phyloP scores from a whole-genome alignment of 2,113 vertebrate genomes.

The Boleophthalmus pectinirostris region DNA sequence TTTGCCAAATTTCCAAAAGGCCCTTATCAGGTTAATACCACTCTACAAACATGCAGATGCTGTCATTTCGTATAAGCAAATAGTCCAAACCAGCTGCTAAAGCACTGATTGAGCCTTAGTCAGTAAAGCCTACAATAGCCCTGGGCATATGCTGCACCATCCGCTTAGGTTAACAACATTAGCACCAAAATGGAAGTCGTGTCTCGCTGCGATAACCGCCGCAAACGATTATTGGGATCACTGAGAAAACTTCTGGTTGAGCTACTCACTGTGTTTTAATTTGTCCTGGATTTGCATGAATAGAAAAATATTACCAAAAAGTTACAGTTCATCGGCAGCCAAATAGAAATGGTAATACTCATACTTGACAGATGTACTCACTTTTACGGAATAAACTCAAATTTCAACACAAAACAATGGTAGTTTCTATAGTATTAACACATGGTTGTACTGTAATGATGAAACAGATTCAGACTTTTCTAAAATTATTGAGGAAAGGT shows the following conservation, averaged over 20 bases:
- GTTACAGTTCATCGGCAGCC: background rate
- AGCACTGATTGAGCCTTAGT: constrained; percentile 56
- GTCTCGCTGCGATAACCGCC: constrained; percentile 44
- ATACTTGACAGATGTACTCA: too few species aligned
- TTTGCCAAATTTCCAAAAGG: constrained; percentile 40
- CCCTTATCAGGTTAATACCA: constrained; percentile 10
- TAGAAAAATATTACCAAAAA: constrained; percentile 6
- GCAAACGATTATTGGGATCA: constrained; percentile 39
- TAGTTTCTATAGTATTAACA: too few species aligned
- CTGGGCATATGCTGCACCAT: constrained; percentile 55
- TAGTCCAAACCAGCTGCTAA: constrained; percentile 56
- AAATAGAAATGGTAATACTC: too few species aligned
- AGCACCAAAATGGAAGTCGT: constrained; percentile 46
- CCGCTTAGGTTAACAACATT: constrained; percentile 48
- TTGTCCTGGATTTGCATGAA: constrained; percentile 4
- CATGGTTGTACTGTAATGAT: too few species aligned
- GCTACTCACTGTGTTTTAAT: constrained; percentile 13
- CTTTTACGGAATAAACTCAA: too few species aligned
- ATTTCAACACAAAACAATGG: too few species aligned
- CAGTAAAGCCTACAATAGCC: constrained; percentile 51
- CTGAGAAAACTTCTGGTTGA: constrained; percentile 28
- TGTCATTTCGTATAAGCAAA: constrained; percentile 34
- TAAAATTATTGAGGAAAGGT: too few species aligned
- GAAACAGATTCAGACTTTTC: too few species aligned
- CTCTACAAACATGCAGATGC: background rate